Conservation (phyloP, 2,888 invertebrate species). For the Polia nebulosa region DNA sequence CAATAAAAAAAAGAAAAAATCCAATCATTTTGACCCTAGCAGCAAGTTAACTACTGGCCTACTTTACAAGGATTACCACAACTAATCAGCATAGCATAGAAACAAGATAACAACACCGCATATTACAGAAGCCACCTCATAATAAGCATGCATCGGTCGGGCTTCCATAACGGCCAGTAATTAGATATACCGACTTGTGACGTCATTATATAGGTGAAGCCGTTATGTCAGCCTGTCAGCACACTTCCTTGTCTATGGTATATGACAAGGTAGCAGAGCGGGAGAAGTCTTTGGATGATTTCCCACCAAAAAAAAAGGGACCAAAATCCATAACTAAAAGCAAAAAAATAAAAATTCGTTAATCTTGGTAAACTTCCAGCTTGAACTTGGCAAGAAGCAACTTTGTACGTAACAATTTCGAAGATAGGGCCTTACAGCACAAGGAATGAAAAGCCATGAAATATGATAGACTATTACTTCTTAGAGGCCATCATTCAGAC, state of each 20-base stretch:
- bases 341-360: constrained; percentile 19
- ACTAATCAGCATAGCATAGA: constrained; percentile 48
- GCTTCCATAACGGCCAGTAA: constrained; percentile 73
- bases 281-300: no score
- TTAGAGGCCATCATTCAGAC: constrained; percentile 12
- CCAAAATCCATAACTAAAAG: no score
- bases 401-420: constrained; percentile 23
- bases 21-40: background rate
- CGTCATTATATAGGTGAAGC: constrained; percentile 70
- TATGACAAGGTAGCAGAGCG: no score
- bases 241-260: constrained; percentile 66
- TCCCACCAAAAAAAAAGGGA: no score
- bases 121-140: constrained; percentile 59
- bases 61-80: constrained; percentile 36
- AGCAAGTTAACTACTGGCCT: constrained; percentile 21
- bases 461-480: constrained; percentile 34
- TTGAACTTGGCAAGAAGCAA: constrained; percentile 54
- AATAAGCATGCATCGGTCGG: constrained; percentile 67
- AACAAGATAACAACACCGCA: constrained; percentile 52
- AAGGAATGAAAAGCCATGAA: constrained; percentile 38
- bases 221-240: constrained; percentile 71
- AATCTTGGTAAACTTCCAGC: constrained; percentile 61
- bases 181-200: constrained; percentile 62
- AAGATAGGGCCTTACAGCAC: constrained; percentile 25
- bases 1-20: no score